Evolutionary conservation across 1,140 invertebrate genomes (phyloP).

Genomic region (Zaprionus davidi): DNA sequence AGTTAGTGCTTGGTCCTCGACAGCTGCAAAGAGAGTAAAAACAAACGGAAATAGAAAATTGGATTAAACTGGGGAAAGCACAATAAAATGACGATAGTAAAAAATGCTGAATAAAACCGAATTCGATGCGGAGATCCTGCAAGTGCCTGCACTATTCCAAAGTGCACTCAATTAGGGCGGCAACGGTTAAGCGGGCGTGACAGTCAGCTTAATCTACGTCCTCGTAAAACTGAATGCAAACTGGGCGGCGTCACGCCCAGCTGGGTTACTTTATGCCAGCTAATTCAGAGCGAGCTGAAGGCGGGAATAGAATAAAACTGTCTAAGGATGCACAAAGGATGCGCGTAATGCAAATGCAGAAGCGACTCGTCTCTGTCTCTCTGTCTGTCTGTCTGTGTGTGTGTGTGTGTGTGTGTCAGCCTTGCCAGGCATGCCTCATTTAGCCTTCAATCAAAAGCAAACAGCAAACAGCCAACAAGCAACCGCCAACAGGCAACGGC

Average conservation of each 20-base stretch:
- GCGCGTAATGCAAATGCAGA: constrained; percentile 63
- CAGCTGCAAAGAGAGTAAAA: constrained; percentile 30
- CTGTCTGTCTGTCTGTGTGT: constrained; percentile 5
- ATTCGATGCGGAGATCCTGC: constrained; percentile 19
- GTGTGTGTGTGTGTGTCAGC: constrained; percentile 33
- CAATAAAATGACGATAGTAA: constrained; percentile 34
- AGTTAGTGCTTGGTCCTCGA: constrained; percentile 35
- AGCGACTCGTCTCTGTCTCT: constrained; percentile 21
- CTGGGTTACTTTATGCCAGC: constrained; percentile 69
- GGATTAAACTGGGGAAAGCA: constrained; percentile 40
- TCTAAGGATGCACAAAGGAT: constrained; percentile 69
- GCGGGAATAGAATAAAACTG: constrained; percentile 73
- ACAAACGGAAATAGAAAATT: constrained; percentile 25
- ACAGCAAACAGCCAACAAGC: constrained; percentile 38
- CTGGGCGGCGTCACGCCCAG: constrained; percentile 28
- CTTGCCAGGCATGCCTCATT: constrained; percentile 71
- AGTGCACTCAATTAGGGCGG: constrained; percentile 66
- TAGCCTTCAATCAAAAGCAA: constrained; percentile 79
- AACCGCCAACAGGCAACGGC: constrained; percentile 40
- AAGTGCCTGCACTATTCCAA: constrained; percentile 10
- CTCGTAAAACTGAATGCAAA: constrained; percentile 26
- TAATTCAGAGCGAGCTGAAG: constrained; percentile 59
- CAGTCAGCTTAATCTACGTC: constrained; percentile 28
- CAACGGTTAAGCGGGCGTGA: constrained; percentile 28
- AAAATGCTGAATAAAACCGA: constrained; percentile 51